Evolutionary conservation across 2,888 invertebrate species (phyloP).

Genomic region (Carcina quercana): DNA sequence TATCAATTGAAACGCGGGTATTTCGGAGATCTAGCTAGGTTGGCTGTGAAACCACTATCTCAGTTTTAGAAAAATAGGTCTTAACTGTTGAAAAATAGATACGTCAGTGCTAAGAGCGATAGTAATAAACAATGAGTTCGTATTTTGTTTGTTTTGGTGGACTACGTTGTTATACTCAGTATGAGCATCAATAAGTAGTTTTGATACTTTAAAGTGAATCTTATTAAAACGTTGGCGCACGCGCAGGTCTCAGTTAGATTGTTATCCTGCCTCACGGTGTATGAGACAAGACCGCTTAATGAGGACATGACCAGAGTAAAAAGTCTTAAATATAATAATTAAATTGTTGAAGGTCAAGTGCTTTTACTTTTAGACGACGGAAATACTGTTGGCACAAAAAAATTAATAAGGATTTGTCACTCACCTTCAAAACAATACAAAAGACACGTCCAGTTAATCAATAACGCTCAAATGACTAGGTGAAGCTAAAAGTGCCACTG

Average conservation of each 20-base stretch:
- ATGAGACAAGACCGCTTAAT: slow-evolving; percentile 19
- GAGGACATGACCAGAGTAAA: slow-evolving; percentile 16
- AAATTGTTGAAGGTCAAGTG: too few species aligned
- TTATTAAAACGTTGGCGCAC: slow-evolving; percentile 48
- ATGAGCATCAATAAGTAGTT: too few species aligned
- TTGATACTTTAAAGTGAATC: slow-evolving; percentile 15
- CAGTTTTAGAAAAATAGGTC: slow-evolving; percentile 33
- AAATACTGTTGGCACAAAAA: too few species aligned
- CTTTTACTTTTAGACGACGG: too few species aligned
- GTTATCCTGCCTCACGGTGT: slow-evolving; percentile 44
- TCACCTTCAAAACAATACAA: too few species aligned
- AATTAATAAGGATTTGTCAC: too few species aligned
- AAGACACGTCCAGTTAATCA: too few species aligned
- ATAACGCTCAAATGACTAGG: too few species aligned
- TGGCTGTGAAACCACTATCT: slow-evolving; percentile 18
- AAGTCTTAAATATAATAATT: not conserved
- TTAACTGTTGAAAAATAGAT: slow-evolving; percentile 35
- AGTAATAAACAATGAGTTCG: slow-evolving; percentile 35
- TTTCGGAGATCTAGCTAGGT: not conserved
- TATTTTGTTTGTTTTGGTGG: slow-evolving; percentile 24
- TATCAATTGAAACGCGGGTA: not conserved
- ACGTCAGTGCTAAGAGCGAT: slow-evolving; percentile 30
- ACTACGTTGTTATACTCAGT: too few species aligned
- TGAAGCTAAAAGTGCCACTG: too few species aligned
- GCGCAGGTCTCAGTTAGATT: slow-evolving; percentile 49